Percentiles rank a stretch among this genome's conserved stretches.
These are phyloP conservation scores for Patiria miniata DNA, from an alignment of 35 echinoderm and acorn worm species.

Conservation along the genomic window DNA sequence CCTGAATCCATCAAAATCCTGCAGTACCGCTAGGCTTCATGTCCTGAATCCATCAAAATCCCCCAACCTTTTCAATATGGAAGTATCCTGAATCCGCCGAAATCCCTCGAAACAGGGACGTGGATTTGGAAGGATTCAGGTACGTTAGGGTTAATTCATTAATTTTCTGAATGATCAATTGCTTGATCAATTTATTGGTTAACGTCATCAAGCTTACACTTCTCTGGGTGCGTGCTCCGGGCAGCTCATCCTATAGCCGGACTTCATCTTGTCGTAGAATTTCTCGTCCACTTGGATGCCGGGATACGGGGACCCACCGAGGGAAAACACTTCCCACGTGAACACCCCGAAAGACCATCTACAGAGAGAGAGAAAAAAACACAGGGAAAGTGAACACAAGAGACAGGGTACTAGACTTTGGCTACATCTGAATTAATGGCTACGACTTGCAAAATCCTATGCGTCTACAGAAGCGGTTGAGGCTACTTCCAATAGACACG, in stretches of 20 bases:
- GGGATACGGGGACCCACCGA: slow-evolving; percentile 93
- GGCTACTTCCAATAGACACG: no score
- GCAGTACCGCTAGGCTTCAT: no score
- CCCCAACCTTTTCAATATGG: no score
- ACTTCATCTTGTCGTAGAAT: slow-evolving; percentile 83
- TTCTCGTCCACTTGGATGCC: slow-evolving; percentile 92
- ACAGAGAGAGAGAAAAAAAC: not conserved
- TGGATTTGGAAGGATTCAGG: no score
- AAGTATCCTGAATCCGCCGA: no score
- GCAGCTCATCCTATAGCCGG: slow-evolving; percentile 83
- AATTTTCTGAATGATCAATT: not conserved
- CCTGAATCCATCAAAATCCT: no score
- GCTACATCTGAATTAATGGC: not conserved
- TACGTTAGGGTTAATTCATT: slow-evolving; percentile 30
- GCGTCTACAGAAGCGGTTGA: not conserved
- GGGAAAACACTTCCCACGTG: slow-evolving; percentile 96
- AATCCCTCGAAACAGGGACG: no score
- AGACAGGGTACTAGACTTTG: not conserved
- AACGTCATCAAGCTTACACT: slow-evolving; percentile 64
- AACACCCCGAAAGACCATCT: slow-evolving; percentile 97
- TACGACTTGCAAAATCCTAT: not conserved
- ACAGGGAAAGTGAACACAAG: not conserved
- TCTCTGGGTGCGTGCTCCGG: slow-evolving; percentile 87
- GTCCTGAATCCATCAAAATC: no score
- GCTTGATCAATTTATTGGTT: not conserved